Conservation (phyloP, 1,140 invertebrate species). For the Procambarus clarkii region DNA sequence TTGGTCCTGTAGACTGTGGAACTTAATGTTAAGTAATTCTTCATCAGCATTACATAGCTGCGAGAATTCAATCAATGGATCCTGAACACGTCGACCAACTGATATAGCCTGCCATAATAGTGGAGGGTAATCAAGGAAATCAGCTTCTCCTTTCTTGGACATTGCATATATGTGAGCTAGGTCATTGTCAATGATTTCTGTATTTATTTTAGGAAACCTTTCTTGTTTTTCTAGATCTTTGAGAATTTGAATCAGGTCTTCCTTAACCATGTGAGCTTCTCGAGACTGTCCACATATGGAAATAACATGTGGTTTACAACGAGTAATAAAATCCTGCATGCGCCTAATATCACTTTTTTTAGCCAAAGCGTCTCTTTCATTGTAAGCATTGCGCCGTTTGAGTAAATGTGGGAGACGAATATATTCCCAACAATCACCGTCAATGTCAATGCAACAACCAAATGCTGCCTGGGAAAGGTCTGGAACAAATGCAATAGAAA, state of each 20-base stretch:
- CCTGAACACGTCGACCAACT: conserved; percentile 92
- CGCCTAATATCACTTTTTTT: conserved; percentile 82
- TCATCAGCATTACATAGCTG: conserved; percentile 96
- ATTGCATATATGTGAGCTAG: conserved; percentile 92
- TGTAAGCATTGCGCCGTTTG: conserved; percentile 86
- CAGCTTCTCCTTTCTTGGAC: conserved; percentile 89
- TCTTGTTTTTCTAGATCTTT: conserved; percentile 86
- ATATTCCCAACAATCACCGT: conserved; percentile 94
- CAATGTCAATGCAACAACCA: conserved; percentile 83
- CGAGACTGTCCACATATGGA: conserved; percentile 93
- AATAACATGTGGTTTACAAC: conserved; percentile 95
- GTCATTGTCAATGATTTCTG: conserved; percentile 96
- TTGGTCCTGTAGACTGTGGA: conserved; percentile 85
- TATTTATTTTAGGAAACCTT: conserved; percentile 89
- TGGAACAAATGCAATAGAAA: conserved; percentile 91
- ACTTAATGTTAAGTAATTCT: conserved; percentile 95
- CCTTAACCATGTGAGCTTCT: conserved; percentile 89
- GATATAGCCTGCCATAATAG: conserved; percentile 93
- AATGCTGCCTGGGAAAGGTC: conserved; percentile 79
- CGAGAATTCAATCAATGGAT: conserved; percentile 96
- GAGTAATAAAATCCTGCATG: conserved; percentile 89
- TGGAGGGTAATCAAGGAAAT: conserved; percentile 94
- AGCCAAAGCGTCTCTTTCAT: conserved; percentile 74
- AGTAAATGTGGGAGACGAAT: conserved; percentile 89
- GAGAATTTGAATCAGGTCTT: conserved; percentile 88